Evolutionary conservation across 2,113 vertebrate species (phyloP).

Genomic region (Cavia aperea): DNA sequence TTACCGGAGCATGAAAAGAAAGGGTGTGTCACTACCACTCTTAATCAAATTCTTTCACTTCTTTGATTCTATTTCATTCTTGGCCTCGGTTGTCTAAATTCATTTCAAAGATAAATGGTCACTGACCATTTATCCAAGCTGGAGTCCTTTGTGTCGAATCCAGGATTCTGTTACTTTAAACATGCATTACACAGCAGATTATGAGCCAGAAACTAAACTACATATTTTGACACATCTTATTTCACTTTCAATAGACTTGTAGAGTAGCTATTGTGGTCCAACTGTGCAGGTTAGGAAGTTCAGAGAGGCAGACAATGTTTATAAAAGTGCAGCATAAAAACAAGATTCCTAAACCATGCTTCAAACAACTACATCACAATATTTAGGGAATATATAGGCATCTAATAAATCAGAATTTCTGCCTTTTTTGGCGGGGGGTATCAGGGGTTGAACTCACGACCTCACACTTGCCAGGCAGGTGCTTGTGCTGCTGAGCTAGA

Average conservation of each 20-base stretch:
- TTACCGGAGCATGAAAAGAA: conserved; percentile 28
- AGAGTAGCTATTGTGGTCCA: background rate
- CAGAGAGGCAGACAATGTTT: background rate
- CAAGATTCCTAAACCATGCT: background rate
- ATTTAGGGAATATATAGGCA: background rate
- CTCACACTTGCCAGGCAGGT: no score
- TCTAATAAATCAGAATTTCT: conserved; percentile 3
- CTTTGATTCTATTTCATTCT: conserved; percentile 27
- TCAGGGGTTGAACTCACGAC: no score
- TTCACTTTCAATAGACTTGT: background rate
- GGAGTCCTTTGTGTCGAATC: background rate
- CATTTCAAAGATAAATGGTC: conserved; percentile 26
- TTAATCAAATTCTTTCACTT: conserved; percentile 40
- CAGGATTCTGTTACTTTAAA: conserved; percentile 22
- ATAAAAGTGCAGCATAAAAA: background rate
- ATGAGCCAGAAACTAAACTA: background rate
- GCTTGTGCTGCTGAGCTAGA: no score
- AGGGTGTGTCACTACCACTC: background rate
- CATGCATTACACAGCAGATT: background rate
- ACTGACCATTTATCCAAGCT: background rate
- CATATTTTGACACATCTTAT: background rate
- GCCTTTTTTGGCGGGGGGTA: no score
- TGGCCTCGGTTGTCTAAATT: conserved; percentile 17
- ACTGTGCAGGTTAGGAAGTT: background rate
- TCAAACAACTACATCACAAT: background rate